Conservation (phyloP, 2,113 vertebrate species). For the Charadrius vociferus region DNA sequence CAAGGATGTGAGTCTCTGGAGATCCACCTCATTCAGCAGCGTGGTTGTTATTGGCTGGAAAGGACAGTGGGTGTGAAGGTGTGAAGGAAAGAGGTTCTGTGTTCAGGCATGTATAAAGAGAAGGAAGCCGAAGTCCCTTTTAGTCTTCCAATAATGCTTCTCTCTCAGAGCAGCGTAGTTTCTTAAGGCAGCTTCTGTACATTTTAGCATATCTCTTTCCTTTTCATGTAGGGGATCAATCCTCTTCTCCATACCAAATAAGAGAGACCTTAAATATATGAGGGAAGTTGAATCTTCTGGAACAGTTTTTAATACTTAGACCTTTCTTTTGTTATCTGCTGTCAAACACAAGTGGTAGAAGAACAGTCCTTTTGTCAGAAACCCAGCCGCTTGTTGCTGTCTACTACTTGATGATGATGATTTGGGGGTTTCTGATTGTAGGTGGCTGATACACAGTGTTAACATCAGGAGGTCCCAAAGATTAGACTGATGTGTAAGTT, state of each 20-base stretch:
- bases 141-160: background rate
- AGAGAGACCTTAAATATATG: background rate
- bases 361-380: background rate
- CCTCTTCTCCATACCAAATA: background rate
- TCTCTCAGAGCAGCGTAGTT: background rate
- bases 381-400: background rate
- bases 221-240: background rate
- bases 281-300: background rate
- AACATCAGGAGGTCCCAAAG: background rate
- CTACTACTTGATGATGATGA: background rate
- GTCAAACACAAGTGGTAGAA: background rate
- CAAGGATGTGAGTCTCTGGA: background rate
- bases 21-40: background rate
- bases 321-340: background rate
- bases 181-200: background rate
- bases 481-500: background rate
- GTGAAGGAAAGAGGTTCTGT: background rate
- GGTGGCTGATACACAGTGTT: background rate
- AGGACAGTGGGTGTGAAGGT: background rate
- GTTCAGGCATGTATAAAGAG: background rate
- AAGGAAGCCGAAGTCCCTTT: background rate
- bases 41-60: background rate
- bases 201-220: background rate
- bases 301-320: background rate
- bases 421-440: background rate